Evolutionary conservation across 2,888 invertebrate genomes (phyloP).

Genomic region (Agrotis puta): DNA sequence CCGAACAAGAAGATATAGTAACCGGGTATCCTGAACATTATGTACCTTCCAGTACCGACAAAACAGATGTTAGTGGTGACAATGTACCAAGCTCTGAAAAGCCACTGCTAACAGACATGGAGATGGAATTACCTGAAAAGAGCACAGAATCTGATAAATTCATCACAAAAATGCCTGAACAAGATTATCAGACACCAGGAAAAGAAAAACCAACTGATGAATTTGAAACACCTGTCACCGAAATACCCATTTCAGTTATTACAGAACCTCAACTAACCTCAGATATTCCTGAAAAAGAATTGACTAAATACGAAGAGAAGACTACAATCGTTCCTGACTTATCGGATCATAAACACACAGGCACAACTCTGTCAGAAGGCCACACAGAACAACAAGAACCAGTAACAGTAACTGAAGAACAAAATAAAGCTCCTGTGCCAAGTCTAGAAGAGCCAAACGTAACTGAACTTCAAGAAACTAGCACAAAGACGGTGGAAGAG

Average conservation of each 20-base stretch:
- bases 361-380: conserved; percentile 31
- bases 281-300: conserved; percentile 26
- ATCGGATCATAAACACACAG: conserved; percentile 23
- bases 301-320: conserved; percentile 36
- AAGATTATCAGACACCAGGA: conserved; percentile 17
- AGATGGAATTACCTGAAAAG: conserved; percentile 30
- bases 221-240: conserved; percentile 40
- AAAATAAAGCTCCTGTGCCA: conserved; percentile 19
- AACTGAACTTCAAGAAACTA: conserved; percentile 35
- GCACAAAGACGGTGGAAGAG: conserved; percentile 37
- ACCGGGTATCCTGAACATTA: conserved; percentile 47
- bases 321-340: conserved; percentile 38
- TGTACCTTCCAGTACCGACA: conserved; percentile 36
- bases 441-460: conserved; percentile 19
- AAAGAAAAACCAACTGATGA: conserved; percentile 24
- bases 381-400: conserved; percentile 35
- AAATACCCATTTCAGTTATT: conserved; percentile 29
- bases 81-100: conserved; percentile 41
- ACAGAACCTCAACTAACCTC: conserved; percentile 37
- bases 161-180: conserved; percentile 26
- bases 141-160: conserved; percentile 40
- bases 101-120: conserved; percentile 36
- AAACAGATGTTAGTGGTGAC: conserved; percentile 32
- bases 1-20: conserved; percentile 36
- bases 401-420: conserved; percentile 20